phyloP scores from a whole-genome alignment of 2,888 invertebrate genomes.

The Panzeria rudis region DNA sequence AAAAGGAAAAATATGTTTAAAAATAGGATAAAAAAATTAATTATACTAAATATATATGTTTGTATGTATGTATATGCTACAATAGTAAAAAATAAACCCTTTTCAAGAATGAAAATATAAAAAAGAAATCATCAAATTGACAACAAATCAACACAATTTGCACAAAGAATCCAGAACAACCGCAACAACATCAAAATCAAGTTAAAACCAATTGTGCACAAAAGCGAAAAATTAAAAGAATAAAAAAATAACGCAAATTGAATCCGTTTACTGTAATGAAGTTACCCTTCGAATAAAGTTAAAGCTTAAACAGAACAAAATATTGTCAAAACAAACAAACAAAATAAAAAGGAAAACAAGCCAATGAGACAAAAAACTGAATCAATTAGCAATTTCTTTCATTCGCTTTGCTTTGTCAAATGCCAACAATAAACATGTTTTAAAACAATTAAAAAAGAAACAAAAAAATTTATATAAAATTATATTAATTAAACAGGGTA shows the following conservation, averaged over 20 bases:
- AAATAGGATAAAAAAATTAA: not conserved
- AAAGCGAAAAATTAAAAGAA: constrained; percentile 70
- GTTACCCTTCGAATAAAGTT: constrained; percentile 48
- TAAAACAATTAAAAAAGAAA: not conserved
- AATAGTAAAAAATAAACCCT: constrained; percentile 18
- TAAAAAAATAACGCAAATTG: constrained; percentile 64
- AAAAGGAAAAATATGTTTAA: not conserved
- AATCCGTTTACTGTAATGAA: constrained; percentile 69
- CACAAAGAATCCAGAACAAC: constrained; percentile 14
- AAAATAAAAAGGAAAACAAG: constrained; percentile 35
- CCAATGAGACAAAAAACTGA: constrained; percentile 10
- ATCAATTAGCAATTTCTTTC: constrained; percentile 57
- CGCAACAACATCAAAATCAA: constrained; percentile 51
- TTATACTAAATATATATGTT: not conserved
- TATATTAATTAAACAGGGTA: constrained; percentile 15
- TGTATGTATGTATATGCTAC: not conserved
- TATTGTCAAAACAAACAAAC: not conserved
- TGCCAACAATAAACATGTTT: constrained; percentile 57
- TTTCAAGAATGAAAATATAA: constrained; percentile 21
- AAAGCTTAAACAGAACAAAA: constrained; percentile 18
- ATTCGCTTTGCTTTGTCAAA: constrained; percentile 17
- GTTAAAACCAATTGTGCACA: constrained; percentile 71
- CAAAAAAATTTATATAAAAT: constrained; percentile 13
- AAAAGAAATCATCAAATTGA: constrained; percentile 38
- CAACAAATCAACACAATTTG: constrained; percentile 26